These are phyloP conservation scores for Corapipo altera DNA, from an alignment of 2,113 vertebrate genomes.

Conservation along the genomic window DNA sequence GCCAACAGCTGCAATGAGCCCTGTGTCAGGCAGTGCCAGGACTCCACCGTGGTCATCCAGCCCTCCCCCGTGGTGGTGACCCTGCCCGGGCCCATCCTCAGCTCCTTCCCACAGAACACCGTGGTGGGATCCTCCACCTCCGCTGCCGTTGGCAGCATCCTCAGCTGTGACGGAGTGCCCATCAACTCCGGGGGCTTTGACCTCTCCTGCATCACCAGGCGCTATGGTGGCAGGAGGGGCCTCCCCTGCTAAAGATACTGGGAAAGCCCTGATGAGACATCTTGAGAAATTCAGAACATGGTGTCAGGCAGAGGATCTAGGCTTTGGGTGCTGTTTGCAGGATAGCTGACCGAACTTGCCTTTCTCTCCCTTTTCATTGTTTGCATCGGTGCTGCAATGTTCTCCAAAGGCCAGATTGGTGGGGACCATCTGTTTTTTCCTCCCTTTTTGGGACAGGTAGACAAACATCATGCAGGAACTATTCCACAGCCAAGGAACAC, in stretches of 20 bases:
- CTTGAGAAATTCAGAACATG: neutral
- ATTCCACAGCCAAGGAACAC: rapidly evolving
- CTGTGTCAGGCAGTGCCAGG: neutral
- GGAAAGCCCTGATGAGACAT: neutral
- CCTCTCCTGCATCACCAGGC: neutral
- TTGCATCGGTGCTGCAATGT: neutral
- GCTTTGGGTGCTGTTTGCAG: neutral
- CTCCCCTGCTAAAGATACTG: neutral
- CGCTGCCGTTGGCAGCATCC: neutral
- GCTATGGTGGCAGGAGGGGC: neutral
- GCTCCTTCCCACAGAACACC: neutral
- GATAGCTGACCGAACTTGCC: neutral
- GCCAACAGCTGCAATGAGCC: neutral
- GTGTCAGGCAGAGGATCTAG: neutral
- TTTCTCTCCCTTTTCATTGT: neutral
- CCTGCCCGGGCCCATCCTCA: neutral
- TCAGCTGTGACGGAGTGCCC: neutral
- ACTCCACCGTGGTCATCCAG: rapidly evolving
- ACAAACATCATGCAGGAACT: neutral
- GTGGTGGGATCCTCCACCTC: neutral
- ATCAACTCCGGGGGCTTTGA: neutral
- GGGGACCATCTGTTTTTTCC: neutral
- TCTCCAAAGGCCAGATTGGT: neutral
- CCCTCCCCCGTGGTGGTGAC: neutral
- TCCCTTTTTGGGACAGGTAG: neutral